Evolutionary conservation across 2,888 invertebrate genomes (phyloP).

Genomic region (Drosophila atripex): DNA sequence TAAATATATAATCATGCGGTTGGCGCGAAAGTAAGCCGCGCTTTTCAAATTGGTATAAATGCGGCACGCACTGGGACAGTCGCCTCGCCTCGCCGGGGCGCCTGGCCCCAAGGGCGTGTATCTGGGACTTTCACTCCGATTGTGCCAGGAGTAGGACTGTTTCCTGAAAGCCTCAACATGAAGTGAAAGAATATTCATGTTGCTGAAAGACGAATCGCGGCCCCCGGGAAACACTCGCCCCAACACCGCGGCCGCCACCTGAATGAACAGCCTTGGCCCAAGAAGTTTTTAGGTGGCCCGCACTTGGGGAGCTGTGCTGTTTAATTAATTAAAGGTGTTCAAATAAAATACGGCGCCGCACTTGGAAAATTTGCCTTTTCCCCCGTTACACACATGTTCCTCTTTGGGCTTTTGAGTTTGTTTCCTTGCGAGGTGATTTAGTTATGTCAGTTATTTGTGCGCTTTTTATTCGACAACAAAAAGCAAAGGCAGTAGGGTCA

Average conservation of each 20-base stretch:
- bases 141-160: conserved; percentile 39
- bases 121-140: conserved; percentile 31
- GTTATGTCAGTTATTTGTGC: conserved; percentile 13
- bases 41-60: conserved; percentile 74
- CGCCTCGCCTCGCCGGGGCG: conserved; percentile 8
- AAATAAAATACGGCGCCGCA: conserved; percentile 61
- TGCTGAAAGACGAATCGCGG: conserved; percentile 19
- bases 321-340: conserved; percentile 79
- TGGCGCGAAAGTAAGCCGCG: conserved; percentile 63
- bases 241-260: background rate
- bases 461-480: background rate
- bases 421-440: background rate
- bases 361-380: conserved; percentile 41
- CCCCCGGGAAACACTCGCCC: conserved; percentile 1
- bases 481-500: background rate
- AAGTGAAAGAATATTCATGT: conserved; percentile 43
- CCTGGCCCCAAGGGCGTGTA: conserved; percentile 2
- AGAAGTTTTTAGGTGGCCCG: conserved; percentile 38
- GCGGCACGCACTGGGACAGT: conserved; percentile 60
- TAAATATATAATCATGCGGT: conserved; percentile 75
- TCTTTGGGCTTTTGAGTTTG: conserved; percentile 2
- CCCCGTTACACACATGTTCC: conserved; percentile 8
- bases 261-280: conserved; percentile 7
- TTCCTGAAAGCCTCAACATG: conserved; percentile 38
- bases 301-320: conserved; percentile 65